Percentiles rank a stretch among this genome's conserved stretches.
Evolutionary conservation across 2,113 vertebrate genomes (phyloP).

Genomic region (Prietella phreatophila): DNA sequence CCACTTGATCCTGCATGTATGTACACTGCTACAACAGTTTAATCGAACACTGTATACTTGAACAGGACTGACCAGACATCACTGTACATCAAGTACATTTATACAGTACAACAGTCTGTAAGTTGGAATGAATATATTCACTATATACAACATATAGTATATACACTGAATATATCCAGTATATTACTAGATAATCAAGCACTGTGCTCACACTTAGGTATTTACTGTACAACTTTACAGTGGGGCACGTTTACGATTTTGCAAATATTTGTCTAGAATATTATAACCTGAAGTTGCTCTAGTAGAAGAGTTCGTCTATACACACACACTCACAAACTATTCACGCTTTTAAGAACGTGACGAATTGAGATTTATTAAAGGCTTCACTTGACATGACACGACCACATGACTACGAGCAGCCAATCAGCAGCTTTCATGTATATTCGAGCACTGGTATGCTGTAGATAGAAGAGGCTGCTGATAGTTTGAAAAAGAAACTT

Average conservation of each 20-base stretch:
- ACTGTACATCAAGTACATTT: conserved; percentile 42
- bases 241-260: conserved; percentile 22
- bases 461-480: background rate
- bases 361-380: conserved; percentile 2
- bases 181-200: conserved; percentile 39
- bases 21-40: background rate
- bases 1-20: background rate
- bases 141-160: conserved; percentile 1
- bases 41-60: background rate
- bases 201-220: conserved; percentile 32
- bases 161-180: conserved; percentile 9
- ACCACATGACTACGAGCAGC: conserved; percentile 22
- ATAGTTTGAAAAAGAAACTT: background rate
- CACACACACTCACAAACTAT: conserved; percentile 2
- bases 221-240: conserved; percentile 39
- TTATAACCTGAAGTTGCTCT: conserved; percentile 11
- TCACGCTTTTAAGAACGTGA: conserved; percentile 12
- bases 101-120: conserved; percentile 37
- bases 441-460: background rate
- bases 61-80: conserved; percentile 23
- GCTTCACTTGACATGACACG: conserved; percentile 16
- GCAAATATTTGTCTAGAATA: conserved; percentile 26
- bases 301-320: conserved; percentile 15
- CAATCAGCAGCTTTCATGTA: background rate
- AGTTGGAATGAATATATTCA: background rate